Base-by-base conservation (phyloP, 2,888 invertebrate species). In the Lordiphosa andalusiaca region DNA sequence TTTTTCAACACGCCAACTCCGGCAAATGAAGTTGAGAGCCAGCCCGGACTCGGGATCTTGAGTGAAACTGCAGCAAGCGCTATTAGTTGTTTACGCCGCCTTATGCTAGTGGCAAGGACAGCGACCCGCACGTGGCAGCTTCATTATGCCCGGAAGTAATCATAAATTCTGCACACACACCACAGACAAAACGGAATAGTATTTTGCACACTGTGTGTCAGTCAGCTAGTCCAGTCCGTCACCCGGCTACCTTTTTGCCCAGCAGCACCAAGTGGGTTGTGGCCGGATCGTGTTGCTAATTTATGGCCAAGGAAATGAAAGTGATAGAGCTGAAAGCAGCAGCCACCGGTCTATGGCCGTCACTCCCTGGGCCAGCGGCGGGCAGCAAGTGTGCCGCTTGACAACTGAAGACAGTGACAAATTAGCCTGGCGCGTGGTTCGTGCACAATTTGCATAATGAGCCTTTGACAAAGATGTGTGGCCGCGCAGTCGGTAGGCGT, bases 391-490 rank as follows among this genome's bases (percentile, higher is more conserved):
- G 56, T 57, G 56, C 64, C 62, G 61, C 73, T 65, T 72, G 78
- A 69, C 78, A 81, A 74, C 76, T 73, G 78, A 70, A 78, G 82
- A 80, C 80, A 80, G 76, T 82, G 76, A 80, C 82, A 81, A 80
- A 80, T 80, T 80, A 78, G 76, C 64, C 66, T 56, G 61, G 69
- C 63, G 67, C 82, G 72, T 78, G 82, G 70, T 69, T 60, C 59
- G 53, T 69, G 61, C 67, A 39, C 76, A 82, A 82, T 80, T 81
- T 80, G 78, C 80, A 80, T 80, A 80, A 82, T 80, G 80, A 78
- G 78, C 64, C 72, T 61, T 69, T 78, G 80, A 80, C 78, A 81
- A 81, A 76, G 78, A 72, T 68, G 68, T 67, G 53, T 60, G 49
- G 53, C 60, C 53, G 51, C 56, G 51, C 56, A 51, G 51, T 38